These are phyloP conservation scores for Masticophis lateralis DNA, from an alignment of 2,797 vertebrate species.

Conservation along the genomic window DNA sequence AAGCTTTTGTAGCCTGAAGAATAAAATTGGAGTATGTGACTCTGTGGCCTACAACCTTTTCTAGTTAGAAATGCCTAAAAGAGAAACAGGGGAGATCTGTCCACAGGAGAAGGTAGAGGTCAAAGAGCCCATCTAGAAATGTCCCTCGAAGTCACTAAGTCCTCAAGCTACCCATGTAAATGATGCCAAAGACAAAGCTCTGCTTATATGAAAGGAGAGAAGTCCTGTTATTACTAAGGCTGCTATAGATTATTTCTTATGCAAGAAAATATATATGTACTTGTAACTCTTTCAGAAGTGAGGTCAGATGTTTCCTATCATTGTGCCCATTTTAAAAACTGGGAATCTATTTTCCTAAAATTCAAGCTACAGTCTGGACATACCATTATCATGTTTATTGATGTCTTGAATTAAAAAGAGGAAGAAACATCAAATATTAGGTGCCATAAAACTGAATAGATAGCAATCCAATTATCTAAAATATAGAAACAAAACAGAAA, in stretches of 20 bases:
- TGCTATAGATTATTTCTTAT: constrained; percentile 38
- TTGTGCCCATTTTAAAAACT: neutral
- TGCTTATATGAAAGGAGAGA: constrained; percentile 41
- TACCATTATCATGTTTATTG: neutral
- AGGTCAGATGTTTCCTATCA: neutral
- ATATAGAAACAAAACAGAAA: neutral
- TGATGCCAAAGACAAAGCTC: constrained; percentile 45
- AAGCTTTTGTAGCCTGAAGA: constrained; percentile 56
- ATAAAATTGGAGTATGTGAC: constrained; percentile 57
- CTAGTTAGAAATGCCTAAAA: constrained; percentile 52
- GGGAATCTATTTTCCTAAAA: neutral
- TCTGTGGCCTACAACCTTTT: constrained; percentile 59
- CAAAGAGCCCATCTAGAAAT: constrained; percentile 57
- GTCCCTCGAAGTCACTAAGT: constrained; percentile 36
- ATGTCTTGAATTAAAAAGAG: neutral
- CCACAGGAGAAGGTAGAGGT: constrained; percentile 44
- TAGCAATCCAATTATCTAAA: neutral
- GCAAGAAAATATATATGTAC: neutral
- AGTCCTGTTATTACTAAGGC: constrained; percentile 28
- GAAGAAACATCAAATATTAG: neutral
- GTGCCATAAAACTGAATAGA: neutral
- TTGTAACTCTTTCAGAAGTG: neutral
- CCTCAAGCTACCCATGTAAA: constrained; percentile 55
- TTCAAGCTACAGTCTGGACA: neutral
- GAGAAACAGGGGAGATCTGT: constrained; percentile 39